Evolutionary conservation across 2,888 invertebrate genomes (phyloP).

Genomic region (Nudaria mundana): DNA sequence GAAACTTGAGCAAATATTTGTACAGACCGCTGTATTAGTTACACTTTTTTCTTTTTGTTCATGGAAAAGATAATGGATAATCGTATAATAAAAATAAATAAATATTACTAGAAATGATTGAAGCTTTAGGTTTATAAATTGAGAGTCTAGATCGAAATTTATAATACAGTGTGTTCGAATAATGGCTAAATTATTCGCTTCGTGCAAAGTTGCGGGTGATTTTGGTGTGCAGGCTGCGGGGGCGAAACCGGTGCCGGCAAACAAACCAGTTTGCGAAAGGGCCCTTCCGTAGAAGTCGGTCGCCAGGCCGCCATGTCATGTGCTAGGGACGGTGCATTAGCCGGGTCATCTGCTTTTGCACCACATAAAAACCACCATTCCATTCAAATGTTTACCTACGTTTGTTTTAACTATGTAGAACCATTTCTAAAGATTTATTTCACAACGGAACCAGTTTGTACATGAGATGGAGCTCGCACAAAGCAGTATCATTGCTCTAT

Average conservation of each 20-base stretch:
- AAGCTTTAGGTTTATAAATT: too few species aligned
- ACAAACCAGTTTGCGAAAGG: conserved; percentile 69
- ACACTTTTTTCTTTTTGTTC: too few species aligned
- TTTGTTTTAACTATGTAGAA: not conserved
- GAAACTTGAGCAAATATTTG: not conserved
- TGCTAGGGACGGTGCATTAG: conserved; percentile 48
- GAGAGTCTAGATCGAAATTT: too few species aligned
- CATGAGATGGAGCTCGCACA: conserved; percentile 51
- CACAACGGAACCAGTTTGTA: conserved; percentile 58
- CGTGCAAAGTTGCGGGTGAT: conserved; percentile 28
- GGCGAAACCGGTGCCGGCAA: conserved; percentile 42
- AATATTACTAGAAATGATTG: too few species aligned
- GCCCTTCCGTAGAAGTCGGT: conserved; percentile 56
- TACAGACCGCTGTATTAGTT: too few species aligned
- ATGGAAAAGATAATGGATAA: too few species aligned
- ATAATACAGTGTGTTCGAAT: too few species aligned
- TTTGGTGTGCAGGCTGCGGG: conserved; percentile 26
- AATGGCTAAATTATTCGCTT: too few species aligned
- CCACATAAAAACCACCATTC: conserved; percentile 40
- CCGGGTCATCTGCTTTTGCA: conserved; percentile 48
- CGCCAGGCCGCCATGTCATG: conserved; percentile 33
- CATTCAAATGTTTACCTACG: conserved; percentile 3
- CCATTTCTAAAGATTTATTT: conserved; percentile 43
- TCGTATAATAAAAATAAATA: too few species aligned
- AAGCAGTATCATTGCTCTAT: conserved; percentile 58